phyloP scores from a whole-genome alignment of 1,140 invertebrate species.

The Heliconius nattereri region DNA sequence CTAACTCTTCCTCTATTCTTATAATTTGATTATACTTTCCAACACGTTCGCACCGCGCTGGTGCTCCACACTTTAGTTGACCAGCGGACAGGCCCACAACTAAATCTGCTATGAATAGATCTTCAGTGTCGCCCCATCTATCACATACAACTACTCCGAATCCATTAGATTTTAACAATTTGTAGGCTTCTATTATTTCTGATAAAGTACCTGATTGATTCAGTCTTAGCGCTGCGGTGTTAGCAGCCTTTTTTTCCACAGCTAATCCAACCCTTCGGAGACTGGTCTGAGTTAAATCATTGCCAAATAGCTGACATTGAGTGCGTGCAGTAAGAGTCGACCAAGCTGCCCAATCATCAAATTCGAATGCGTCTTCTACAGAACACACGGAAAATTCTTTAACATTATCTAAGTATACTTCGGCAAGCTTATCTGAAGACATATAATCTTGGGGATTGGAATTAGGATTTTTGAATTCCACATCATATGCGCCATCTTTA shows the following conservation, averaged over 20 bases:
- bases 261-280: slow-evolving; percentile 94
- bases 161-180: slow-evolving; percentile 92
- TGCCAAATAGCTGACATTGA: slow-evolving; percentile 93
- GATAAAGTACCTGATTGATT: slow-evolving; percentile 98
- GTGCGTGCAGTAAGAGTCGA: slow-evolving; percentile 88
- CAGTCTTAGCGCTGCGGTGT: slow-evolving; percentile 96
- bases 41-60: slow-evolving; percentile 97
- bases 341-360: slow-evolving; percentile 98
- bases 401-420: slow-evolving; percentile 94
- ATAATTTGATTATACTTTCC: slow-evolving; percentile 99
- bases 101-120: slow-evolving; percentile 98
- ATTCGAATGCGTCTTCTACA: slow-evolving; percentile 98
- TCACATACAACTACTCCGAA: slow-evolving; percentile 99
- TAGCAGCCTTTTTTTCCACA: slow-evolving; percentile 97
- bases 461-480: slow-evolving; percentile 98
- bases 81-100: slow-evolving; percentile 98
- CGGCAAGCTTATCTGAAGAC: slow-evolving; percentile 89
- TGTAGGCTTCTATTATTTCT: slow-evolving; percentile 96
- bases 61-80: slow-evolving; percentile 98
- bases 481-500: slow-evolving; percentile 93
- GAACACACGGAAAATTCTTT: slow-evolving; percentile 96
- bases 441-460: slow-evolving; percentile 90
- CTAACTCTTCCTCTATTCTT: slow-evolving; percentile 98
- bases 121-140: slow-evolving; percentile 95
- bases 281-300: slow-evolving; percentile 94